Base-by-base conservation (phyloP, 2,797 vertebrate species). In the Poeciliopsis infans region DNA sequence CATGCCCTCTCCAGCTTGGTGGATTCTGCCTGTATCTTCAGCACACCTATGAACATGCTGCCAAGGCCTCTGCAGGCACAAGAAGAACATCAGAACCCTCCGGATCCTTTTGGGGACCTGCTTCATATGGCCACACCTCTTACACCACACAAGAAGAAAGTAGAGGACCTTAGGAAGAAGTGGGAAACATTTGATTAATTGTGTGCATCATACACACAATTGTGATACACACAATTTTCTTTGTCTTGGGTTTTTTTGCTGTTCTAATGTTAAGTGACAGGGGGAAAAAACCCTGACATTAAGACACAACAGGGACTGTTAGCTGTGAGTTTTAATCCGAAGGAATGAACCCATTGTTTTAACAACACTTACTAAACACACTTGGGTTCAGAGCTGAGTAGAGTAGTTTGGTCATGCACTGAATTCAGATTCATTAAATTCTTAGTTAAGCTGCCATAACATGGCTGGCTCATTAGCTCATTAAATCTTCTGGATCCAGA, bases 181-280 rank as follows among this genome's bases (percentile, higher is more conserved):
- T 99, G 98, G 98, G 98, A 99, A 91, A 99, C 98, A 7, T 99
- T 99, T 81, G 98, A 99, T 90, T 99, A 91, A 96, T 57, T 41
- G 23, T 18, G 39, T 12, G 33, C 66, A 83, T 36, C 79, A 59
- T 80, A 55, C 36, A 39, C 36, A 39, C 36, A 39, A 39, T 39
- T 59, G 59, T 69, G 66, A 53, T 5, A 53, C 20, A 25, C 51
- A 53, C 76, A 33, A 25, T 57, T 15, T 59, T 66, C 15, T 61
- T 41, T 72, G 59, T 80, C 76, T 33, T 7, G 47, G 51, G 75
- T 80, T 79, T 47, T 78, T 86, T 76, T 88, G 7, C 77, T 81
- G 78, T 82, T 69, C 78, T 57, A n/a, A 64, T 66, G 73, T 28
- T 47, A 7, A 53, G 51, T 53, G 51, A 25, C 23, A 10, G 1